Evolutionary conservation across 2,113 vertebrate genomes (phyloP).

Genomic region (Argyrosomus japonicus): DNA sequence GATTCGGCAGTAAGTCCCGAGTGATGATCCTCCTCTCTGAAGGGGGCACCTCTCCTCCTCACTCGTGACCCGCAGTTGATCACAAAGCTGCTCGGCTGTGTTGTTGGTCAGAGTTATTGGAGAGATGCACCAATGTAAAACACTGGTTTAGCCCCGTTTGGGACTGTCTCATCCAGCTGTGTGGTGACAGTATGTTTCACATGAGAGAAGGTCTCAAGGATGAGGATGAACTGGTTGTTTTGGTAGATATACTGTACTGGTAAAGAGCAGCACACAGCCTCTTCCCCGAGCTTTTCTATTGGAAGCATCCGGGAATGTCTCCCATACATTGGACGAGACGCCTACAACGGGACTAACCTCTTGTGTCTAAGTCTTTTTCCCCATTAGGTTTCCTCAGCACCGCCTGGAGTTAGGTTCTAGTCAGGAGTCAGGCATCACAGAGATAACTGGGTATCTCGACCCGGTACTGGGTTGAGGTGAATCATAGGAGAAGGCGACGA

Average conservation of each 20-base stretch:
- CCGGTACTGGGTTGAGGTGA: not conserved
- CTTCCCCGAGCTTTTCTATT: not conserved
- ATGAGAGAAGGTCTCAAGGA: too few relatives aligned
- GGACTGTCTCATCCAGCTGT: not conserved
- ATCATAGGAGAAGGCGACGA: not conserved
- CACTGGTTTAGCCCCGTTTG: not conserved
- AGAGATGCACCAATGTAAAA: not conserved
- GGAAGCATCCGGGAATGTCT: not conserved
- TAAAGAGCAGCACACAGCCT: not conserved
- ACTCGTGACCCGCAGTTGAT: not conserved
- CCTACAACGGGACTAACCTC: not conserved
- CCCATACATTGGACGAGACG: not conserved
- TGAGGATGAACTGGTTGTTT: not conserved
- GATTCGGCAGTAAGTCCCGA: constrained; percentile 86
- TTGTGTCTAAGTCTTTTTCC: not conserved
- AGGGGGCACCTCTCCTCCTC: not conserved
- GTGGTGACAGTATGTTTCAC: not conserved
- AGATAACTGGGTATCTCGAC: not conserved
- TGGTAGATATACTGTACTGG: not conserved
- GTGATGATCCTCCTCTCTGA: not conserved
- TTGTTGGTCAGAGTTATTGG: not conserved
- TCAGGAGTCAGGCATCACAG: not conserved
- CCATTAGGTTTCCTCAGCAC: not conserved
- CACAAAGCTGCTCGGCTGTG: not conserved
- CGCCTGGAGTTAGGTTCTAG: not conserved